phyloP scores from a whole-genome alignment of 2,113 vertebrate genomes.

The Tupaia tana region DNA sequence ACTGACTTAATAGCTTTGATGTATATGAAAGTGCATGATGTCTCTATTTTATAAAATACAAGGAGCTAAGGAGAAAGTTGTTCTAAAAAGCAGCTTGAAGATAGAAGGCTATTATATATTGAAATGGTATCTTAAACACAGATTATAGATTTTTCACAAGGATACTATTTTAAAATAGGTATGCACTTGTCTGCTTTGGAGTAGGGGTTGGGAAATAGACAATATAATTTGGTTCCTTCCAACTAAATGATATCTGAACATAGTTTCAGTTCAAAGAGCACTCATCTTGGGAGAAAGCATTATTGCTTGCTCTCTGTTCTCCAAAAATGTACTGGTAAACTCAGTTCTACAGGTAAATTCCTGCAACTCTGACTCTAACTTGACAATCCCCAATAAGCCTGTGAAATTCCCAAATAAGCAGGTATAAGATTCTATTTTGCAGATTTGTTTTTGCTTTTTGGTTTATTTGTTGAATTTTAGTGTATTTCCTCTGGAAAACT shows the following conservation, averaged over 20 bases:
- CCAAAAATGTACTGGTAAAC: not conserved
- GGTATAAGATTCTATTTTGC: not conserved
- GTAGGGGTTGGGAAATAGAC: not conserved
- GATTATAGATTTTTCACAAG: not conserved
- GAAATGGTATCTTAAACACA: not conserved
- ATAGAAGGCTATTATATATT: not conserved
- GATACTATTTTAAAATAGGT: not conserved
- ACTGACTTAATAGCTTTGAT: not conserved
- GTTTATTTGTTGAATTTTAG: slow-evolving; percentile 31
- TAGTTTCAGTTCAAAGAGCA: not conserved
- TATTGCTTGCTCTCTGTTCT: not conserved
- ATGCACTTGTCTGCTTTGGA: slow-evolving; percentile 2
- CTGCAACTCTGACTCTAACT: not conserved
- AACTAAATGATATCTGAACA: not conserved
- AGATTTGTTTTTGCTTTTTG: not conserved
- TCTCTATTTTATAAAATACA: not conserved
- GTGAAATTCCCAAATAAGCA: not conserved
- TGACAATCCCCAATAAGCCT: not conserved
- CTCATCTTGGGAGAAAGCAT: not conserved
- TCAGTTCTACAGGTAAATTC: not conserved
- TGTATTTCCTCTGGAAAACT: slow-evolving; percentile 32
- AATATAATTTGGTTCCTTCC: slow-evolving; percentile 7
- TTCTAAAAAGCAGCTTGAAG: slow-evolving; percentile 11
- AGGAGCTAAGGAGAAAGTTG: not conserved
- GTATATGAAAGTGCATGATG: fast-evolving